A percentile compares a stretch with the other conserved stretches of the same genome.
Evolutionary conservation across 2,113 vertebrate genomes (phyloP).

Genomic region (Telmatochromis brichardi): DNA sequence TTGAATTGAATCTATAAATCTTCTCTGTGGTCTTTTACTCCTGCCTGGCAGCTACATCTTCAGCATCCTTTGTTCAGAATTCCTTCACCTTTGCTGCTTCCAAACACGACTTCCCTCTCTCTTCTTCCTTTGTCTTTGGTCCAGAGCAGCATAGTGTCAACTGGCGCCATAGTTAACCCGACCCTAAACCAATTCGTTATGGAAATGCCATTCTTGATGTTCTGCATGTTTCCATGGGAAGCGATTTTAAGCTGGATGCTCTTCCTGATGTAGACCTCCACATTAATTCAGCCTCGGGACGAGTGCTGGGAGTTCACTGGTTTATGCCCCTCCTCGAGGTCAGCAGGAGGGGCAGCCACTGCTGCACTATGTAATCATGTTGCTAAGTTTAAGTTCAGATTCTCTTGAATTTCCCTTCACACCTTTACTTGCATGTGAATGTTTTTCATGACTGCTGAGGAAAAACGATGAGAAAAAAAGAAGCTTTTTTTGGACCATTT

Average conservation of each 20-base stretch:
- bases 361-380: not conserved
- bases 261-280: not conserved
- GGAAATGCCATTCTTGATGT: not conserved
- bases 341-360: not conserved
- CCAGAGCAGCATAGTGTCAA: not conserved
- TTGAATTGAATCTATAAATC: not conserved
- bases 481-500: not conserved
- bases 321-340: not conserved
- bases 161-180: not conserved
- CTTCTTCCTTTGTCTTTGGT: not conserved
- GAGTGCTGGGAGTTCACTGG: not conserved
- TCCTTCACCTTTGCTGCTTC: not conserved
- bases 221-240: not conserved
- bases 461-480: not conserved
- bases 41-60: not conserved
- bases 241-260: not conserved
- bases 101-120: not conserved
- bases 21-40: not conserved
- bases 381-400: not conserved
- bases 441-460: not conserved
- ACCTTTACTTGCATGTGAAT: not conserved
- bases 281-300: not conserved
- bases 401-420: not conserved
- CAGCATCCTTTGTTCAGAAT: not conserved
- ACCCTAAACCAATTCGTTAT: not conserved